These are phyloP conservation scores for Todiramphus saurophagus DNA, from an alignment of 2,113 vertebrate genomes.

Conservation along the genomic window DNA sequence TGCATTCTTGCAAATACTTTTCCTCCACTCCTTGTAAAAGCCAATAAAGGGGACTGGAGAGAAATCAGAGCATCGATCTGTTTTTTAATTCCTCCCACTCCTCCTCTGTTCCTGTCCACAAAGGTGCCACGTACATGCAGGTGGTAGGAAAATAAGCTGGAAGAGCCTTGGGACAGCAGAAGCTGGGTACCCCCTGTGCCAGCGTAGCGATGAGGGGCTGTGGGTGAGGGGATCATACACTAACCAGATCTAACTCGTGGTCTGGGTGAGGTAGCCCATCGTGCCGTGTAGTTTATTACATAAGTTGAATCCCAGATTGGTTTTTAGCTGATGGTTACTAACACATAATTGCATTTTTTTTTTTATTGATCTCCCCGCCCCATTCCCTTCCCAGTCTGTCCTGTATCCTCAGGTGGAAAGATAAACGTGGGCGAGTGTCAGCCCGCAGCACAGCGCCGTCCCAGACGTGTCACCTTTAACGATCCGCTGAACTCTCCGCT, in stretches of 20 bases:
- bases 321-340: conserved; percentile 14
- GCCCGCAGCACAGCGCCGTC: not conserved
- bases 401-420: not conserved
- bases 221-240: not conserved
- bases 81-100: not conserved
- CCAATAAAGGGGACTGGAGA: not conserved
- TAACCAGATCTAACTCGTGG: not conserved
- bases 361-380: not conserved
- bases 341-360: not conserved
- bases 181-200: fast-evolving
- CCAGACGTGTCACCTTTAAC: fast-evolving
- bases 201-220: not conserved
- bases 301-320: not conserved
- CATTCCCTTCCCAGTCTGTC: not conserved
- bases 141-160: fast-evolving
- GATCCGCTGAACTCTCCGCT: fast-evolving
- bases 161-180: not conserved
- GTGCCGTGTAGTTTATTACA: not conserved
- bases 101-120: not conserved
- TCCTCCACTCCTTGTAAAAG: not conserved
- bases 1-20: not conserved
- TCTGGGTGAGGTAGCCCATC: not conserved
- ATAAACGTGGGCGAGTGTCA: not conserved
- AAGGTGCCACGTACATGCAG: not conserved
- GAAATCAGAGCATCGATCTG: not conserved